Evolutionary conservation across 2,113 vertebrate species (phyloP).

Genomic region (Danionella cerebrum): DNA sequence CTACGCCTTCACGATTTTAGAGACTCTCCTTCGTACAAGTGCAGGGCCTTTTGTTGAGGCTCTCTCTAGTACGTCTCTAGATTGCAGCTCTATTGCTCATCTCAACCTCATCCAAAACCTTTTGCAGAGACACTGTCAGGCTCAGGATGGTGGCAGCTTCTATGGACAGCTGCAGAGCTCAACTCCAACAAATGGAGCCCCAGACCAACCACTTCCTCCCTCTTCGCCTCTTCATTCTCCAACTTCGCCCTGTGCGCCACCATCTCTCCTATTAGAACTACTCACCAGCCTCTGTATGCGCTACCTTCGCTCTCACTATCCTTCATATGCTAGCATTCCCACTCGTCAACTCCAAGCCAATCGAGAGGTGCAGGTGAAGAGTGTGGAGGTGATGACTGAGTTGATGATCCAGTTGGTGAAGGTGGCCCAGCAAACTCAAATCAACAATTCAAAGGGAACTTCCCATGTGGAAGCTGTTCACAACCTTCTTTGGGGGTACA

Average conservation of each 20-base stretch:
- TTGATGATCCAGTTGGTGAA: conserved; percentile 71
- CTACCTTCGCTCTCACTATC: conserved; percentile 88
- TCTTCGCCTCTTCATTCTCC: conserved; percentile 74
- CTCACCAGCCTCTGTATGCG: conserved; percentile 82
- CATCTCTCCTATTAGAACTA: conserved; percentile 81
- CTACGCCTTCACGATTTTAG: conserved; percentile 82
- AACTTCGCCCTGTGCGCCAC: conserved; percentile 60
- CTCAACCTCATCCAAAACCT: conserved; percentile 91
- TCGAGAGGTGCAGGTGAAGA: conserved; percentile 91
- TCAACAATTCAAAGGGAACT: conserved; percentile 34
- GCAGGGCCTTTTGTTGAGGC: conserved; percentile 83
- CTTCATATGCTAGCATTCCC: conserved; percentile 70
- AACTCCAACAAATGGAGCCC: conserved; percentile 50
- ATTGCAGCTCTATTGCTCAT: conserved; percentile 84
- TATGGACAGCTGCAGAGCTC: conserved; percentile 75
- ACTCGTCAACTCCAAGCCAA: conserved; percentile 81
- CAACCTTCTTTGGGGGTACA: conserved; percentile 72
- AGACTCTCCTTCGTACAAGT: conserved; percentile 83
- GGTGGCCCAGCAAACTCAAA: conserved; percentile 52
- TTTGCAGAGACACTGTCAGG: conserved; percentile 86
- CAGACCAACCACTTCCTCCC: conserved; percentile 67
- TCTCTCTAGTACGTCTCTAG: conserved; percentile 75
- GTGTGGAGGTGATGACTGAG: conserved; percentile 81
- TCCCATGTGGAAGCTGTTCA: conserved; percentile 59
- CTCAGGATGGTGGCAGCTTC: conserved; percentile 80